Evolutionary conservation across 1,140 invertebrate species (phyloP), one percentile per base, ranked within the genome.

Genomic region (Diuraphis noxia): DNA sequence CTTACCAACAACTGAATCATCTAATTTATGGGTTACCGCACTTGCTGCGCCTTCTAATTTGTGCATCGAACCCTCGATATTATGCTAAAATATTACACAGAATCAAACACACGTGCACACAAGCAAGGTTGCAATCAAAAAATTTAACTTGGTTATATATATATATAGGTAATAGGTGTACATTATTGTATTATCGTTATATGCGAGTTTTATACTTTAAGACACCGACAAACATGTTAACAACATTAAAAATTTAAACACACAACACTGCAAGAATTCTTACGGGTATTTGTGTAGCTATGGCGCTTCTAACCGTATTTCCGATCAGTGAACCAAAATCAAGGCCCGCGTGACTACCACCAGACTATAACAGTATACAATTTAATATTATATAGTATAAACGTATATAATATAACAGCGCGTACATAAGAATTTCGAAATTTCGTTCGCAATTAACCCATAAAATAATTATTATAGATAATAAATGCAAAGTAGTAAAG

Each of bases 321-420:
- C 43, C 89, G 52, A 91, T 91, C 25, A 91, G 77, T 7, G 89
- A 91, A 49, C 89, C 36, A 13, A 91, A 81, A 81, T 91, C 89
- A 52, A 91, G 89, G 34, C 43, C 89, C 43, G 77, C 23, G 10
- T 81, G 63, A 91, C 23, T 38, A 49, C 77, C 43, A 82, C 63
- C 89, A 81, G 89, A 91, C 89, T 91, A 91, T 79, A 91, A 91
- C 72, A 81, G 41, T 79, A 79, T 81, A 79, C 13, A 90, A 36
- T 38, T 3, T n/a, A 72, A n/a, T 17, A 43, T 82, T 82, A 82
- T 82, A 41, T n/a, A n/a, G n/a, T n/a, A n/a, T n/a, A n/a, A n/a
- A 63, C 30, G 10, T 63, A 30, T n/a, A 82, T 41, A 82, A 49
- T 82, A 82, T 30, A 30, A 79, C 40, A 81, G 30, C 34, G 10